Conservation (phyloP, 2,113 vertebrate species). For the Labeo rohita region DNA sequence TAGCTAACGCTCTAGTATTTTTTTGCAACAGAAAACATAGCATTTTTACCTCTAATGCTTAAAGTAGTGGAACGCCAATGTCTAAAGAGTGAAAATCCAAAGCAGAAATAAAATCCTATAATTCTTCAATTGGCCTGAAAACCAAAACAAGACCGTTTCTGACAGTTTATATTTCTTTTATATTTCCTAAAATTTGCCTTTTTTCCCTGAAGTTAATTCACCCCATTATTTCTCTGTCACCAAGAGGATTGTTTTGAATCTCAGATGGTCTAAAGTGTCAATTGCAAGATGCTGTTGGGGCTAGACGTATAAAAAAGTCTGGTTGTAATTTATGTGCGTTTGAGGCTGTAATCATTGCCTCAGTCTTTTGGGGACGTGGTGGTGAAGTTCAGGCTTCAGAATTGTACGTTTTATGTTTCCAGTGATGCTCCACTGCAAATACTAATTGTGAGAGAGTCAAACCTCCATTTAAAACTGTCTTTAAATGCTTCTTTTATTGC, state of each 20-base stretch:
- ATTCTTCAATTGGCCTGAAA: not conserved
- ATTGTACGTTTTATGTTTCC: slow-evolving; percentile 64
- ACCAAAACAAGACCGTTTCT: not conserved
- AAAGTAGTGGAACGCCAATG: not conserved
- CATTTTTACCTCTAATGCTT: not conserved
- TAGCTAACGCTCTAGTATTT: not conserved
- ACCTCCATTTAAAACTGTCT: slow-evolving; percentile 59
- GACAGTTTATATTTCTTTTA: not conserved
- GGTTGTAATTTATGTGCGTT: slow-evolving; percentile 73
- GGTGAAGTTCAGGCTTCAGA: slow-evolving; percentile 55
- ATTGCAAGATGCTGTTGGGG: slow-evolving; percentile 48
- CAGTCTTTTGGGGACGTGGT: slow-evolving; percentile 70
- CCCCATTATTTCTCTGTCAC: slow-evolving; percentile 32
- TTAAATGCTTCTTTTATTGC: slow-evolving; percentile 56
- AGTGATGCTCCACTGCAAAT: slow-evolving; percentile 60
- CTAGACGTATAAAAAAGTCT: slow-evolving; percentile 56
- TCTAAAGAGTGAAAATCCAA: not conserved
- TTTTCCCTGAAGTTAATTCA: slow-evolving; percentile 28
- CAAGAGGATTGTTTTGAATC: slow-evolving; percentile 41
- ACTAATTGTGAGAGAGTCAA: slow-evolving; percentile 53
- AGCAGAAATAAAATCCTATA: not conserved
- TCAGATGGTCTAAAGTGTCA: slow-evolving; percentile 40
- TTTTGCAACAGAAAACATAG: not conserved
- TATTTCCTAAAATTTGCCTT: not conserved
- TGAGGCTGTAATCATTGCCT: slow-evolving; percentile 77